A percentile compares a stretch with the other conserved stretches of the same genome.
Evolutionary conservation across 1,140 invertebrate species (phyloP).

Genomic region (Drosophila malerkotliana): DNA sequence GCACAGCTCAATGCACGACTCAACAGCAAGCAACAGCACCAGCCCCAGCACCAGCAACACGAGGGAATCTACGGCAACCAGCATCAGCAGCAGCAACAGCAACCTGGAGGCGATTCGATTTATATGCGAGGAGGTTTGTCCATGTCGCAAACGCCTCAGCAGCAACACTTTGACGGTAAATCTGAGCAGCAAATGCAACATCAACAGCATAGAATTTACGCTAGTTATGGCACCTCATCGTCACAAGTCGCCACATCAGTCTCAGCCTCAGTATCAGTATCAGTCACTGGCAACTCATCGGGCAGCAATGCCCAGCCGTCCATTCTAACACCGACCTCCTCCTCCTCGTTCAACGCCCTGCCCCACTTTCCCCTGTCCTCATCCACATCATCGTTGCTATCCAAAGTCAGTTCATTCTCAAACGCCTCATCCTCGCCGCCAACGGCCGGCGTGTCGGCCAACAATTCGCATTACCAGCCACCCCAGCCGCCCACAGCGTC

Average conservation of each 20-base stretch:
- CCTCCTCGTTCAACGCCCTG: constrained; percentile 64
- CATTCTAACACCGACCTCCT: constrained; percentile 54
- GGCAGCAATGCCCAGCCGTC: constrained; percentile 44
- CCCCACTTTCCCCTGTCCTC: constrained; percentile 81
- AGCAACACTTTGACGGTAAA: constrained; percentile 83
- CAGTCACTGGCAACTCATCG: constrained; percentile 13
- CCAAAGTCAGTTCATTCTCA: constrained; percentile 80
- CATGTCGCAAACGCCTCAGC: constrained; percentile 74
- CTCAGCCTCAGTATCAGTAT: not conserved
- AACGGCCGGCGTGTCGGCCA: constrained; percentile 23
- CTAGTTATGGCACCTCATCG: constrained; percentile 77
- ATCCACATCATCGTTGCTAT: constrained; percentile 81
- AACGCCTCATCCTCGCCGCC: constrained; percentile 53
- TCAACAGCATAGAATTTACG: constrained; percentile 79
- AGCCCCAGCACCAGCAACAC: constrained; percentile 48
- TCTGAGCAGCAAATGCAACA: constrained; percentile 69
- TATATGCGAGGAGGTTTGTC: constrained; percentile 65
- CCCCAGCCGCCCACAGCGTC: constrained; percentile 47
- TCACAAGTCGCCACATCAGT: constrained; percentile 42
- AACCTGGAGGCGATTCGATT: constrained; percentile 51
- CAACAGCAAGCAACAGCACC: constrained; percentile 71
- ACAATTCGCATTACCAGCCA: constrained; percentile 74
- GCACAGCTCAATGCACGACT: constrained; percentile 83
- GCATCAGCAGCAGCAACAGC: constrained; percentile 13
- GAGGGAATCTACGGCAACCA: constrained; percentile 77